Conservation (phyloP, 2,888 invertebrate genomes). For the Drosophila rubida region DNA sequence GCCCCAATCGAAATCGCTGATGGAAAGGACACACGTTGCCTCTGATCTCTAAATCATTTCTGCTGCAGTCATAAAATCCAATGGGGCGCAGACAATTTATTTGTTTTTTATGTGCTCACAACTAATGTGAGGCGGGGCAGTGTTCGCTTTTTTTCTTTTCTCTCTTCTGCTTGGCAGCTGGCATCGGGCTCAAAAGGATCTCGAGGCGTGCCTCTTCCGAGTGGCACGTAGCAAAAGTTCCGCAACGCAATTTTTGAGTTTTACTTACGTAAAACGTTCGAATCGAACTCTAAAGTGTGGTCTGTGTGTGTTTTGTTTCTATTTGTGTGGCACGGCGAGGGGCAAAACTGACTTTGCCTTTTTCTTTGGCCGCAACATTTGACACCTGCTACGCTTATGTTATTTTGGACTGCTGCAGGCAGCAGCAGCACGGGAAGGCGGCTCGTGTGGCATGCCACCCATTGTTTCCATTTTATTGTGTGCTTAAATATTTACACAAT, state of each 20-base stretch:
- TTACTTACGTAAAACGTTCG: slow-evolving; percentile 56
- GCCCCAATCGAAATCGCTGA: slow-evolving; percentile 4
- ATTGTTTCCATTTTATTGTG: slow-evolving; percentile 72
- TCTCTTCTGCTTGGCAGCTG: slow-evolving; percentile 22
- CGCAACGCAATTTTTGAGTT: slow-evolving; percentile 75
- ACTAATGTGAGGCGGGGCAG: slow-evolving; percentile 59
- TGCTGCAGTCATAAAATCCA: slow-evolving; percentile 80
- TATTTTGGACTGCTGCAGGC: background rate
- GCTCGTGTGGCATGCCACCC: slow-evolving; percentile 38
- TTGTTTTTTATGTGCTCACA: slow-evolving; percentile 76
- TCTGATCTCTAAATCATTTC: slow-evolving; percentile 66
- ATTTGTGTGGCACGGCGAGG: background rate
- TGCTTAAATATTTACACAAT: slow-evolving; percentile 78
- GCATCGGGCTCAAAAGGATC: slow-evolving; percentile 28
- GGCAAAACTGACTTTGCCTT: slow-evolving; percentile 60
- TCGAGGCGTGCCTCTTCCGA: slow-evolving; percentile 56
- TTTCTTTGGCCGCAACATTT: slow-evolving; percentile 72
- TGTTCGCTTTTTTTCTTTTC: background rate
- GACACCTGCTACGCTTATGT: slow-evolving; percentile 71
- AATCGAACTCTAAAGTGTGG: slow-evolving; percentile 54
- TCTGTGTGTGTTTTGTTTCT: slow-evolving; percentile 34
- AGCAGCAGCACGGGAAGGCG: background rate
- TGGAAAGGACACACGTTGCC: slow-evolving; percentile 1
- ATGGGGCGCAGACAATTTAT: slow-evolving; percentile 76
- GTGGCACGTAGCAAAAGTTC: slow-evolving; percentile 71